Percentiles rank a stretch among this genome's conserved stretches.
Evolutionary conservation across 2,113 vertebrate species (phyloP).

Genomic region (Rana temporaria): DNA sequence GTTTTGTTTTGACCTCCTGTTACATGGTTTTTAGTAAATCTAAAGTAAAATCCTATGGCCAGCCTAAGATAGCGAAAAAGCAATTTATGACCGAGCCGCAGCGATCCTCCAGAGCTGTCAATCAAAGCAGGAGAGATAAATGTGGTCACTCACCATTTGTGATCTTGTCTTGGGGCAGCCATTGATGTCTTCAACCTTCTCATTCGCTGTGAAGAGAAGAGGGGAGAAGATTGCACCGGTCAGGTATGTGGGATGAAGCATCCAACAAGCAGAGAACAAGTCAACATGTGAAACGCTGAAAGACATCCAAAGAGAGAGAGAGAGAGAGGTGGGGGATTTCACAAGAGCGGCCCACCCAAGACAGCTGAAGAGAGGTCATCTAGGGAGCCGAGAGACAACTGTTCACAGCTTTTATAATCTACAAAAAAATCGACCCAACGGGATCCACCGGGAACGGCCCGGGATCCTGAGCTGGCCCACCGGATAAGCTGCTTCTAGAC

Average conservation of each 20-base stretch:
- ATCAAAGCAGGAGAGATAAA: background rate
- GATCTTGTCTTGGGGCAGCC: slow-evolving; percentile 94
- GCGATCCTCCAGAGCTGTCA: background rate
- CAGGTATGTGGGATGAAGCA: slow-evolving; percentile 11
- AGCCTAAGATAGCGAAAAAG: too few relatives aligned
- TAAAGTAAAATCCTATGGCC: too few relatives aligned
- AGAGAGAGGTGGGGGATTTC: slow-evolving; percentile 63
- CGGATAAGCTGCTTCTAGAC: too few relatives aligned
- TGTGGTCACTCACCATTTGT: slow-evolving; percentile 89
- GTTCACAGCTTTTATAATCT: slow-evolving; percentile 61
- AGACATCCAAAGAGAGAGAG: slow-evolving; percentile 10
- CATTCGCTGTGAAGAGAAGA: slow-evolving; percentile 85
- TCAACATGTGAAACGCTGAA: background rate
- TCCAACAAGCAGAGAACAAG: slow-evolving; percentile 41
- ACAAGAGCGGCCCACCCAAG: slow-evolving; percentile 70
- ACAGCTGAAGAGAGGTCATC: slow-evolving; percentile 84
- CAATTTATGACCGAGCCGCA: too few relatives aligned
- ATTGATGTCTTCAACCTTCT: slow-evolving; percentile 98
- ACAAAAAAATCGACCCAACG: background rate
- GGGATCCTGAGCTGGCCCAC: background rate
- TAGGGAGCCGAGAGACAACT: slow-evolving; percentile 80
- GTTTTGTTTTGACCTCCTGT: too few relatives aligned
- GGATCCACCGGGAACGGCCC: background rate
- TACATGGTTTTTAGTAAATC: too few relatives aligned
- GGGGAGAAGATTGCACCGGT: background rate